Evolutionary conservation across 2,888 invertebrate species (phyloP), one percentile per base, ranked within the genome.

Genomic region (Formica aserva): DNA sequence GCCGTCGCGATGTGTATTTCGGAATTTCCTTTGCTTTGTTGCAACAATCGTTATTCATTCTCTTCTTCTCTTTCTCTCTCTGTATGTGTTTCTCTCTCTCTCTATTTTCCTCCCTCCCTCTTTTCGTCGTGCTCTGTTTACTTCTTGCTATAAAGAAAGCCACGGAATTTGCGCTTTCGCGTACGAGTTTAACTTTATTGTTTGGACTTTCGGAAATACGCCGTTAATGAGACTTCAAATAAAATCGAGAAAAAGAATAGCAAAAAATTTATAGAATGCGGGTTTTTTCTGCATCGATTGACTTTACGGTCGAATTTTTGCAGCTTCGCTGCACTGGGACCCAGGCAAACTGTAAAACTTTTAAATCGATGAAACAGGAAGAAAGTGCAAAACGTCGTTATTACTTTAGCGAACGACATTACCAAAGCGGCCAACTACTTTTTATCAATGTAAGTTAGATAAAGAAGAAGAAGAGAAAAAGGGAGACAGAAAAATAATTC

Each of bases 161-260:
- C 35, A 41, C 65, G 29, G 45, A 60, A 67, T 45, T 57, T 29
- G 57, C 35, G 26, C 55, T 71, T 63, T 60, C 57, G 65, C 13
- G 18, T 13, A 9, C 15, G 29, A 57, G 62, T 67, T 45, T 29
- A 8, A 35, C 69, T 69, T 78, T 78, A 35, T 11, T 18, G 13
- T 5, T 13, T 32, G 5, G 18, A 83, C 38, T 76, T 29, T 57
- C 38, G 82, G 66, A 41, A 60, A 48, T 48, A 48, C 11, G n/a
- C 13, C 32, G 66, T 83, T 78, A 82, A 88, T 67, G 84, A 88
- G 26, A 57, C 65, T 78, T 88, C 84, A 81, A 85, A 72, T 60
- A 52, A 72, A 69, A 57, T 78, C 48, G 35, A 11, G 18, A 13
- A 32, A 22, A 45, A 57, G 60, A 74, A 87, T 18, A 18, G 57